phyloP scores from a whole-genome alignment of 2,113 vertebrate species.

The Salvelinus sp. region DNA sequence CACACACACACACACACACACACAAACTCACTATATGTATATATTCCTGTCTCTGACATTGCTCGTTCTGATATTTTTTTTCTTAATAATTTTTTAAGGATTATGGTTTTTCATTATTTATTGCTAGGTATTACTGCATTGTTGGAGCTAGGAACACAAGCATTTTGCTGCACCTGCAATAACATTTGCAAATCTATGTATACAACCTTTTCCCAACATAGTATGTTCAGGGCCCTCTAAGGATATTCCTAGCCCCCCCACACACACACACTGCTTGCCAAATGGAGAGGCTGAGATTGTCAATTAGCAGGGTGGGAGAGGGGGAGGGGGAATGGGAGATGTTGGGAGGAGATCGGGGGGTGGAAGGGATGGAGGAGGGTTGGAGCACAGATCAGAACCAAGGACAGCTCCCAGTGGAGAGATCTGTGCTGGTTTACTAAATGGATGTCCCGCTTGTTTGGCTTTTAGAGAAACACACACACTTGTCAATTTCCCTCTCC shows the following conservation, averaged over 20 bases:
- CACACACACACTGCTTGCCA: constrained; percentile 39
- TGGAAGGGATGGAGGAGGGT: neutral
- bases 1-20: too few species aligned
- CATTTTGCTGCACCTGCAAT: too few species aligned
- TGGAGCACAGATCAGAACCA: constrained; percentile 69
- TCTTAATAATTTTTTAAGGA: too few species aligned
- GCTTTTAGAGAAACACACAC: constrained; percentile 20
- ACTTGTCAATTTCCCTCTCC: too few species aligned
- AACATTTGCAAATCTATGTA: too few species aligned
- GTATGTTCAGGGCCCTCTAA: constrained; percentile 53
- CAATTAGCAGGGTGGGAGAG: constrained; percentile 59
- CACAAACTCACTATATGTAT: too few species aligned
- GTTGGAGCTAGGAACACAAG: too few species aligned
- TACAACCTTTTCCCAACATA: constrained; percentile 47
- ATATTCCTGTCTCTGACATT: too few species aligned
- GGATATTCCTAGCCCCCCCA: constrained; percentile 33
- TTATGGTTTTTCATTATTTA: too few species aligned
- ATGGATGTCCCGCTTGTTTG: constrained; percentile 54
- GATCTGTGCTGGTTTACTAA: constrained; percentile 51
- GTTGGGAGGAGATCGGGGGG: too few species aligned
- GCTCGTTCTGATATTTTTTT: too few species aligned
- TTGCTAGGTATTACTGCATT: too few species aligned
- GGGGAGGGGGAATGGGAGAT: neutral
- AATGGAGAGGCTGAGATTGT: constrained; percentile 64
- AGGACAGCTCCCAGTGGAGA: constrained; percentile 67